phyloP scores from a whole-genome alignment of 23 tunicate species.

The Phallusia fumigata region DNA sequence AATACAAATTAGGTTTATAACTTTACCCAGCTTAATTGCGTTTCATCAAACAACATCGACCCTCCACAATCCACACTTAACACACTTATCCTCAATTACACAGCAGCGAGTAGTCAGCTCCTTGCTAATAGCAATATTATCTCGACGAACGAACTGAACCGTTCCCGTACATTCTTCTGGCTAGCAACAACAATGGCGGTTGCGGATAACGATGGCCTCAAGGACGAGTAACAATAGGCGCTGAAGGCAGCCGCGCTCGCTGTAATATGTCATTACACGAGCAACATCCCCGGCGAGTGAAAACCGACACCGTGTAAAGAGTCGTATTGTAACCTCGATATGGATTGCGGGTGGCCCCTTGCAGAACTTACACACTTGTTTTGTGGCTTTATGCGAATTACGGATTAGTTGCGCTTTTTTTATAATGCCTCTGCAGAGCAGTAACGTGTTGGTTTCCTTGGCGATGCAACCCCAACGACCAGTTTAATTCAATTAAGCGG shows the following conservation, averaged over 20 bases:
- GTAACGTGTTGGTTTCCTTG: not conserved
- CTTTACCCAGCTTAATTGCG: too few relatives aligned
- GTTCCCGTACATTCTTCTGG: not conserved
- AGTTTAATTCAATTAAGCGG: too few relatives aligned
- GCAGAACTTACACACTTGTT: not conserved
- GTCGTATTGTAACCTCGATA: not conserved
- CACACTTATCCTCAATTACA: too few relatives aligned
- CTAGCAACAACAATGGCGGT: not conserved
- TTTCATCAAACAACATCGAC: too few relatives aligned
- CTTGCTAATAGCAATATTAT: not conserved
- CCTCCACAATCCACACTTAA: too few relatives aligned
- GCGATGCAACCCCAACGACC: too few relatives aligned
- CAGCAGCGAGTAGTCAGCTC: not conserved
- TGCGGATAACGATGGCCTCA: slow-evolving; percentile 7
- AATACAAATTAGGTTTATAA: not conserved
- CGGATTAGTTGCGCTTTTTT: not conserved
- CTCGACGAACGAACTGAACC: not conserved
- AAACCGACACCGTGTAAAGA: not conserved
- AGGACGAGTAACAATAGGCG: slow-evolving; percentile 6
- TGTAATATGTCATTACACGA: not conserved
- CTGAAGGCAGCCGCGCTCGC: not conserved
- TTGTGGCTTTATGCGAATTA: not conserved
- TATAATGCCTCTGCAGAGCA: not conserved
- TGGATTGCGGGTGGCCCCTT: not conserved
- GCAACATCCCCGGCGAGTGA: not conserved